Percentiles rank a stretch among this genome's conserved stretches.
phyloP scores from a whole-genome alignment of 64 coral and sea anemone species.

The Pocillopora damicornis region DNA sequence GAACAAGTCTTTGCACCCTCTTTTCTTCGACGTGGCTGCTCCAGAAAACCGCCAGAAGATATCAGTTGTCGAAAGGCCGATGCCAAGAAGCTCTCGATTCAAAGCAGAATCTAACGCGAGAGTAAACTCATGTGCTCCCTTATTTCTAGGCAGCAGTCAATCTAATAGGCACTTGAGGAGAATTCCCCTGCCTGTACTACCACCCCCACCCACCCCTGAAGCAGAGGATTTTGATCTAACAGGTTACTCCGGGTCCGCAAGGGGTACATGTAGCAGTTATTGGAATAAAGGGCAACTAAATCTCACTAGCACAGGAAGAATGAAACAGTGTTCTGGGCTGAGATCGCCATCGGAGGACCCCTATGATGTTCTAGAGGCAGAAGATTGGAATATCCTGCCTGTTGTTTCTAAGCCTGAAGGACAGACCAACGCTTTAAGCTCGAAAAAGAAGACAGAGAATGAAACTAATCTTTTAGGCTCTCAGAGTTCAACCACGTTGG shows the following conservation, averaged over 20 bases:
- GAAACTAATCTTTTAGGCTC: not conserved
- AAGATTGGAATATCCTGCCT: not conserved
- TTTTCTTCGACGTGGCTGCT: not conserved
- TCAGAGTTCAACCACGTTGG: not conserved
- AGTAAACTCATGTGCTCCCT: not conserved
- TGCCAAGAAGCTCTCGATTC: not conserved
- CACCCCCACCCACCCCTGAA: not conserved
- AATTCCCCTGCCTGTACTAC: not conserved
- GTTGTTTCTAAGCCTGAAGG: not conserved
- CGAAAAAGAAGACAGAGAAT: not conserved
- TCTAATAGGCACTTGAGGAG: not conserved
- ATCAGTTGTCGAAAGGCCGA: not conserved
- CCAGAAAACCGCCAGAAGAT: not conserved
- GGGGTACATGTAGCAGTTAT: not conserved
- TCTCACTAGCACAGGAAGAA: not conserved
- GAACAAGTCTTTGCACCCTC: not conserved
- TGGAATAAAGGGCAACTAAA: not conserved
- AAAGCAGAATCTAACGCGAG: not conserved
- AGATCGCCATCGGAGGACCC: not conserved
- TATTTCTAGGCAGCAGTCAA: not conserved
- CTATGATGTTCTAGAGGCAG: not conserved
- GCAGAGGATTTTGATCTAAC: not conserved
- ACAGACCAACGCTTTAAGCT: not conserved
- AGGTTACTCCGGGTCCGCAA: not conserved
- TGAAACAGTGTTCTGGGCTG: not conserved